Conservation (phyloP, 30 jellyfish, hydroid and myxozoan species). For the Hydractinia symbiolongicarpus region DNA sequence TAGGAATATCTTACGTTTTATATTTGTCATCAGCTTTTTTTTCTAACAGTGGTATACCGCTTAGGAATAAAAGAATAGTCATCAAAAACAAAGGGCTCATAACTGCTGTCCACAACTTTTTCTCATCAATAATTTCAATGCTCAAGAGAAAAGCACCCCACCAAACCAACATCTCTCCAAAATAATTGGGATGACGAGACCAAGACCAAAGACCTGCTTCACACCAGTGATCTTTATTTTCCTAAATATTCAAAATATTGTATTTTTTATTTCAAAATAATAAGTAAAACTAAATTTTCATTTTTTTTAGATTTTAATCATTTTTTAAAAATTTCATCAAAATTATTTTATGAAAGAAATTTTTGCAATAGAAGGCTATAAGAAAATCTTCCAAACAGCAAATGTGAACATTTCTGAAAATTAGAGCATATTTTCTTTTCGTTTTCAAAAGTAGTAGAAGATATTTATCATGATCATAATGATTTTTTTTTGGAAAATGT, state of each 20-base stretch:
- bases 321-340: neutral
- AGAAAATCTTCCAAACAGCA: too few relatives aligned
- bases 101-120: slow-evolving; percentile 19
- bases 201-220: slow-evolving; percentile 38
- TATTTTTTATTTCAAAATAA: neutral
- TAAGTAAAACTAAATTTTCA: neutral
- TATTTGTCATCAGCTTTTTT: slow-evolving; percentile 38
- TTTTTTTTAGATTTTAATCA: neutral
- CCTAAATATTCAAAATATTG: slow-evolving; percentile 4
- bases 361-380: too few relatives aligned
- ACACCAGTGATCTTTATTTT: slow-evolving; percentile 39
- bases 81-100: slow-evolving; percentile 26
- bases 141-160: slow-evolving; percentile 31
- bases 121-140: slow-evolving; percentile 13
- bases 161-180: slow-evolving; percentile 45
- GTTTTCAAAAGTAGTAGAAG: too few relatives aligned
- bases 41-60: slow-evolving; percentile 45
- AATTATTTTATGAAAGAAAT: too few relatives aligned
- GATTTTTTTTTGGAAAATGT: too few relatives aligned
- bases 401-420: too few relatives aligned
- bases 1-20: slow-evolving; percentile 1
- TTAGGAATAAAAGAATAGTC: slow-evolving; percentile 16
- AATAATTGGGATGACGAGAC: slow-evolving; percentile 51
- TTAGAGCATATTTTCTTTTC: too few relatives aligned
- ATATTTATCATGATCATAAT: too few relatives aligned